phyloP scores from a whole-genome alignment of 2,888 invertebrate species.

The Tanypteryx hageni region DNA sequence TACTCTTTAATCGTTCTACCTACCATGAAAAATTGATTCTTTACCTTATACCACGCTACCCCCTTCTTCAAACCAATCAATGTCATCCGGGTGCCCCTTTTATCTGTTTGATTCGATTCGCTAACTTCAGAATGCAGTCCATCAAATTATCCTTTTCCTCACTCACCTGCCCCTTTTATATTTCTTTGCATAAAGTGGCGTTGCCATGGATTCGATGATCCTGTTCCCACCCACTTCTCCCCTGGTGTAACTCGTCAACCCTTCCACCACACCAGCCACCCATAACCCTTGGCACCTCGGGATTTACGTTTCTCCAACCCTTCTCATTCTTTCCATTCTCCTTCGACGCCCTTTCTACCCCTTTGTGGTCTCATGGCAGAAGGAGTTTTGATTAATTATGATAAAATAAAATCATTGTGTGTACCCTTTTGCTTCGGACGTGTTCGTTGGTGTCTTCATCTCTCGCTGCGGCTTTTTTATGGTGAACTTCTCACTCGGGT shows the following conservation, averaged over 20 bases:
- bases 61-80: neutral
- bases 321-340: neutral
- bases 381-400: slow-evolving; percentile 9
- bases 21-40: neutral
- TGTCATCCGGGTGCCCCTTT: neutral
- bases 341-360: neutral
- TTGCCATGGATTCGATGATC: neutral
- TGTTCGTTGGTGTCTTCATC: neutral
- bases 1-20: no score
- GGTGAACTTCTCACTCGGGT: no score
- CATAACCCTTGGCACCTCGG: slow-evolving; percentile 24
- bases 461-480: neutral
- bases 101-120: neutral
- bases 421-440: neutral
- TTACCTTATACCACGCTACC: neutral
- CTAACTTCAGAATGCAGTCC: neutral
- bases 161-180: neutral
- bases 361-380: neutral
- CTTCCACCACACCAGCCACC: neutral
- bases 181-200: neutral
- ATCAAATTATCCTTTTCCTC: neutral
- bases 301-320: neutral
- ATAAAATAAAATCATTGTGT: neutral
- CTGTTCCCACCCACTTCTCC: neutral
- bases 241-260: neutral